phyloP scores from a whole-genome alignment of 2,888 invertebrate species.

The Abscondita cerata region DNA sequence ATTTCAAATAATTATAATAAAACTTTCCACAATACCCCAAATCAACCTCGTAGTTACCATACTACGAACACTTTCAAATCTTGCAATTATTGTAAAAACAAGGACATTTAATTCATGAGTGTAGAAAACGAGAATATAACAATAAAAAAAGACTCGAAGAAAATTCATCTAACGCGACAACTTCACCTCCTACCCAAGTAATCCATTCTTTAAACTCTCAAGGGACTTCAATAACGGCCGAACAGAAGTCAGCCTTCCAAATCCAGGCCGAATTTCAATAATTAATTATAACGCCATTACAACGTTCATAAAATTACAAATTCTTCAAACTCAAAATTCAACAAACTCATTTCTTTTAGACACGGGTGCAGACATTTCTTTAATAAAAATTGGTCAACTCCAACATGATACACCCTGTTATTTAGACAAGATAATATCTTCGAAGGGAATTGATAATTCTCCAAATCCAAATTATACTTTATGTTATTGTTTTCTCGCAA shows the following conservation, averaged over 20 bases:
- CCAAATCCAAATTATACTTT: background rate
- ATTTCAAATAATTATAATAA: background rate
- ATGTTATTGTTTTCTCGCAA: background rate
- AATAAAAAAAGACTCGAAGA: background rate
- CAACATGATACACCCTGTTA: background rate
- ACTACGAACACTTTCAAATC: background rate
- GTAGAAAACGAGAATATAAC: background rate
- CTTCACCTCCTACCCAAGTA: background rate
- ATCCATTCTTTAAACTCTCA: background rate
- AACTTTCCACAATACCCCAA: background rate
- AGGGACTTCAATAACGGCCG: background rate
- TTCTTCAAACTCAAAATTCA: background rate
- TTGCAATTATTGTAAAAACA: conserved; percentile 1
- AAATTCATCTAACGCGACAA: background rate
- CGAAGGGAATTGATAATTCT: background rate
- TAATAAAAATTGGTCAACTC: conserved; percentile 4
- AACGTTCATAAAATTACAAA: background rate
- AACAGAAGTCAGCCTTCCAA: background rate
- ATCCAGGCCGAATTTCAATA: background rate
- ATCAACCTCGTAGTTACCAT: background rate
- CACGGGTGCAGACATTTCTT: background rate
- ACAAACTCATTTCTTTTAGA: background rate
- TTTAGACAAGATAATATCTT: background rate
- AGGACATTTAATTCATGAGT: background rate
- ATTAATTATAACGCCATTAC: background rate